Evolutionary conservation across 2,113 vertebrate genomes (phyloP).

Genomic region (Ploceus nigricollis): DNA sequence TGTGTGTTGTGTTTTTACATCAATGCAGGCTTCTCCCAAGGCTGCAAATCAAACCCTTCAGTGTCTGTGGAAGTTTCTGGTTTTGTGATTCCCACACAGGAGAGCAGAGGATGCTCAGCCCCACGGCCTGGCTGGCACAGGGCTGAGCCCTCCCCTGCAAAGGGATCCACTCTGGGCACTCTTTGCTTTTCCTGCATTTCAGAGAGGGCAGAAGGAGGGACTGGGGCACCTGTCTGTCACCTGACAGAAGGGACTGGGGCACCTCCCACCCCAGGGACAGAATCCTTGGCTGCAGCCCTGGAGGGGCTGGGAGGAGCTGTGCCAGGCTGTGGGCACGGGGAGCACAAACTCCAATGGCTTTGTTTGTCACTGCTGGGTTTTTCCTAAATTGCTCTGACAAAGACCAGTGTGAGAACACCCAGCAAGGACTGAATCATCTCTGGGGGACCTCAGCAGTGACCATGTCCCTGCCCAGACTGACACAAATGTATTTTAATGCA

Average conservation of each 20-base stretch:
- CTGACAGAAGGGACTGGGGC: rapidly evolving
- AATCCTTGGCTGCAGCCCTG: neutral
- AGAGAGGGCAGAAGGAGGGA: neutral
- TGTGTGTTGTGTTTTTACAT: neutral
- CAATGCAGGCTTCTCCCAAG: neutral
- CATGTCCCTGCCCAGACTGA: neutral
- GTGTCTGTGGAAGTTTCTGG: neutral
- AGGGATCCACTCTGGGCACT: neutral
- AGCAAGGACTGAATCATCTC: neutral
- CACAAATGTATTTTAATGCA: neutral
- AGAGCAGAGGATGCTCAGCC: neutral
- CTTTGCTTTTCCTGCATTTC: neutral
- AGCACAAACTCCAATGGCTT: neutral
- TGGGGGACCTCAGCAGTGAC: neutral
- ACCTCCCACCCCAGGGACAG: too few species aligned
- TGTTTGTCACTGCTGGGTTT: neutral
- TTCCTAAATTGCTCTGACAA: neutral
- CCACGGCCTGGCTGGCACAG: neutral
- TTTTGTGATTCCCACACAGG: neutral
- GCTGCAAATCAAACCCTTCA: neutral
- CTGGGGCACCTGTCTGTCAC: neutral
- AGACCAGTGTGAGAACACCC: neutral
- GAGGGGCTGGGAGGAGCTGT: neutral
- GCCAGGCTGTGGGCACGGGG: neutral
- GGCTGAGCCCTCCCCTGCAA: neutral